Percentiles rank a stretch among this genome's conserved stretches.
Conservation (phyloP, 2,797 vertebrate genomes). For the Glyptemys insculpta region DNA sequence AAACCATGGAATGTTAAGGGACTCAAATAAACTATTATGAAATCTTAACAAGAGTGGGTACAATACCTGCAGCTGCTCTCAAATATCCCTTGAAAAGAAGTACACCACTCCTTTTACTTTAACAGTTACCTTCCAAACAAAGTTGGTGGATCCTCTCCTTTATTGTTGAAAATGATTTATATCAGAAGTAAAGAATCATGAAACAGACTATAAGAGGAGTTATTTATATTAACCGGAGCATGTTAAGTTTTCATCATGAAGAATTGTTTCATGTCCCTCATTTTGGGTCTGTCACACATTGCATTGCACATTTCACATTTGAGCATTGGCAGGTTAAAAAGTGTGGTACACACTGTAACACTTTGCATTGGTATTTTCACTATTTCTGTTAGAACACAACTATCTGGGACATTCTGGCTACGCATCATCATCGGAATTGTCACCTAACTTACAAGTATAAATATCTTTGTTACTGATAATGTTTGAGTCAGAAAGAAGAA, state of each 20-base stretch:
- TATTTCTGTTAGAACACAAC: background rate
- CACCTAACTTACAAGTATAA: conserved; percentile 1
- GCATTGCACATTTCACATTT: background rate
- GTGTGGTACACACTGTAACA: background rate
- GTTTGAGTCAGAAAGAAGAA: background rate
- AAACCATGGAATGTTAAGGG: background rate
- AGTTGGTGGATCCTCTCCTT: background rate
- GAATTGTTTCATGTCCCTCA: background rate
- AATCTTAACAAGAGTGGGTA: background rate
- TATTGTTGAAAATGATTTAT: background rate
- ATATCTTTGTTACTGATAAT: background rate
- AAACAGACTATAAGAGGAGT: background rate
- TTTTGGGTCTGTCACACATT: background rate
- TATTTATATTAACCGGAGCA: background rate
- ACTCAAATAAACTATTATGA: background rate
- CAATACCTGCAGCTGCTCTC: background rate
- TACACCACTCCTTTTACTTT: background rate
- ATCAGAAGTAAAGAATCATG: background rate
- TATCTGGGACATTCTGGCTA: background rate
- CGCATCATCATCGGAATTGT: background rate
- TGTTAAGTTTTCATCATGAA: background rate
- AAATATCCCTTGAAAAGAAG: no score
- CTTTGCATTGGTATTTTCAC: background rate
- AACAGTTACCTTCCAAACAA: background rate
- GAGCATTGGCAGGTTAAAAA: background rate